Percentiles rank a stretch among this genome's conserved stretches.
Evolutionary conservation across 2,113 vertebrate species (phyloP).

Genomic region (Sorex araneus): DNA sequence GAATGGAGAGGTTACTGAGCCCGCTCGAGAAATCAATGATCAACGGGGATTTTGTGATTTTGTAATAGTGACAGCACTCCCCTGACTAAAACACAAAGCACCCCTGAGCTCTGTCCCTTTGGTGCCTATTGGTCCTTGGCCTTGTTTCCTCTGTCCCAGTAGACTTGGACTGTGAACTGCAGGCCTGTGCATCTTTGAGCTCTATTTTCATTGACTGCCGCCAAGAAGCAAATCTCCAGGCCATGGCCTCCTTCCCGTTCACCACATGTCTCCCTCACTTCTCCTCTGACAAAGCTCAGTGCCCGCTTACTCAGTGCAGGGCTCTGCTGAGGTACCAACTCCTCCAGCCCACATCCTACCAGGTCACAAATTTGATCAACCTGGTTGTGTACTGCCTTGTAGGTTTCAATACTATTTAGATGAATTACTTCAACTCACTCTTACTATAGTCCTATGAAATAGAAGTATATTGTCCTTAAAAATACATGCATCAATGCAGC

Average conservation of each 20-base stretch:
- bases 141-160: neutral
- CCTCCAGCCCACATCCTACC: neutral
- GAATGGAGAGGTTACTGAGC: too few relatives aligned
- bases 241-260: neutral
- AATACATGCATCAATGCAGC: neutral
- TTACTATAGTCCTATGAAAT: neutral
- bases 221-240: neutral
- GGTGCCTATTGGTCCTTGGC: neutral
- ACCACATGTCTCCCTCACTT: neutral
- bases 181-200: neutral
- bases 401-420: constrained; percentile 3
- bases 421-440: neutral
- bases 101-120: neutral
- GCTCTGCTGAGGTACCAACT: neutral
- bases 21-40: too few relatives aligned
- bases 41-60: too few relatives aligned
- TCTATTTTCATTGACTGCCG: constrained; percentile 6
- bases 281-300: neutral
- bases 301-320: neutral
- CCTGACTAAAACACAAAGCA: neutral
- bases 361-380: neutral
- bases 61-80: neutral
- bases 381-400: neutral
- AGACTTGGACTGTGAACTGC: neutral
- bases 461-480: neutral